Base-by-base conservation (phyloP, 2,113 vertebrate species). In the Neotragus pygmaeus region DNA sequence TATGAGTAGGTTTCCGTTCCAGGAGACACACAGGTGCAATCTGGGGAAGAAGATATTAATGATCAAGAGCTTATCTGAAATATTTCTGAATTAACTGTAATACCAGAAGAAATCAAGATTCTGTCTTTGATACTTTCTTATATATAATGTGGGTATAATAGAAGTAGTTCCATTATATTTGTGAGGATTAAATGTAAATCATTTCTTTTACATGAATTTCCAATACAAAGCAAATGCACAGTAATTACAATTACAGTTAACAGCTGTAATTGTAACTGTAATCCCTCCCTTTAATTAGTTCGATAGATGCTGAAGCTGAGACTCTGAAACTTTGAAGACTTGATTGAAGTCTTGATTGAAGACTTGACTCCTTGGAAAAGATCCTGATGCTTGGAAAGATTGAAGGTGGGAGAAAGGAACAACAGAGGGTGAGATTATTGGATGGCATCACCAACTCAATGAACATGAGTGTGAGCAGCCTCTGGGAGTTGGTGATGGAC, bases 401-500 rank as follows among this genome's bases (percentile, higher is more conserved):
- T 23, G n/a, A 36, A 12, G 66, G 2, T 70, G 19, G 10, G n/a
- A 70, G 66, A 70, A 39, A 2, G 19, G 66, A 12, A 39, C 0
- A 1, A 6, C 19, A 36, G n/a, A 70, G 19, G 66, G 2, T 70
- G 19, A 70, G n/a, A 10, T 70, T 11, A 70, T 70, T 70, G n/a
- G 19, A 70, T 23, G n/a, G 66, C 19, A 12, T 70, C n/a, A 70
- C 19, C 5, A 2, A 70, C 19, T 70, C 5, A 21, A 39, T 12
- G 19, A 19, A 70, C n/a, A 70, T 70, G n/a, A 70, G 66, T 36
- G 10, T 70, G 19, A 70, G 66, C 21, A 23, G n/a, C 10, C 10
- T 39, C 66, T 0, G 0, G 19, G n/a, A 70, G 4, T 6, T 70
- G n/a, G 66, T 12, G n/a, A 70, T 23, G 19, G 19, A 70, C 66